Base-by-base conservation (phyloP, 2,113 vertebrate species). In the Sisor rabdophorus region DNA sequence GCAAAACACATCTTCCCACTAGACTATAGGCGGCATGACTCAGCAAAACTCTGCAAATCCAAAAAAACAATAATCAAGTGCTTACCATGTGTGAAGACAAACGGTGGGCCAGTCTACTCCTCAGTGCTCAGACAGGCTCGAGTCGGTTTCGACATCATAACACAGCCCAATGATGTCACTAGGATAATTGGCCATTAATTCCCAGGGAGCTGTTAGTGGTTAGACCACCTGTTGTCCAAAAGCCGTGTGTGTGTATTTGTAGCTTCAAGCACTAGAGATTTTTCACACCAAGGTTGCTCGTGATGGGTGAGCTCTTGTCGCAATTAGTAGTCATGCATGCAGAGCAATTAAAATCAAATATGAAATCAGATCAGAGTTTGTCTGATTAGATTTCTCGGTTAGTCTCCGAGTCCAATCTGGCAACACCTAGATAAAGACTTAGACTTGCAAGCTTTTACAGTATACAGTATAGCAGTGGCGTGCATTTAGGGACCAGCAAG, bases 171-270 rank as follows among this genome's bases (percentile, higher is more conserved):
- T 77, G 67, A 64, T 59, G 77, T 71, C 65, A 81, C 50, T 44
- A 32, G 50, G 56, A 58, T 71, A 78, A 81, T 53, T 75, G 65
- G 52, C 30, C 68, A 63, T 72, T 48, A 58, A 73, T 32, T 48
- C 48, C 56, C 80, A 75, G 54, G 71, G 56, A 56, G 40, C 64
- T 74, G 70, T 81, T 81, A 75, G 80, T 78, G 80, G 80, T 81
- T 56, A 26, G 73, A 56, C 59, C 71, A 78, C 64, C 48, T 73
- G 73, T 74, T 64, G 52, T 40, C 50, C 47, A 55, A 32, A 71
- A 50, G 70, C n/a, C 44, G 60, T 30, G 56, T 60, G 24, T 81
- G 48, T n/a, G 40, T 48, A n/a, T 67, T 40, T 50, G 64, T 50
- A 59, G 48, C 47, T 71, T 24, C 48, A 54, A 78, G 50, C 36